A percentile compares a stretch with the other conserved stretches of the same genome.
Conservation (phyloP, 2,797 vertebrate species). For the Malacoraja senta region DNA sequence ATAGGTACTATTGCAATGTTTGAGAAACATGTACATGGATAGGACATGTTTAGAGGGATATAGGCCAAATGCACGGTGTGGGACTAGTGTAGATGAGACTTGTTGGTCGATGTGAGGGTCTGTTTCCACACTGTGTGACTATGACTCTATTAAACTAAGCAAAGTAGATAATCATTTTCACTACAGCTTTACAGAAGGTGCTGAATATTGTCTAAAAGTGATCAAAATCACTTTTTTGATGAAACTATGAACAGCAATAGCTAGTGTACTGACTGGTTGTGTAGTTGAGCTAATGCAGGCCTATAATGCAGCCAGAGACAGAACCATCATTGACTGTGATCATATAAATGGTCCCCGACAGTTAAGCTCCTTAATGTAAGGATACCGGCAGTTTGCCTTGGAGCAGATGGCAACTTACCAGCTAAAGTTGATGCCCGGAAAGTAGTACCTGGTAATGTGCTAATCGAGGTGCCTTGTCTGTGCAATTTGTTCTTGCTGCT, state of each 20-base stretch:
- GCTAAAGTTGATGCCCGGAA: neutral
- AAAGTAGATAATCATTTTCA: neutral
- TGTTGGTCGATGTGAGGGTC: too few species aligned
- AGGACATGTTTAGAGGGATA: too few species aligned
- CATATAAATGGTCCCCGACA: neutral
- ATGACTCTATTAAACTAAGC: neutral
- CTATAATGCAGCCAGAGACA: neutral
- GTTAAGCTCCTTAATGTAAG: neutral
- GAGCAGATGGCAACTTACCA: neutral
- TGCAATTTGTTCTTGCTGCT: neutral
- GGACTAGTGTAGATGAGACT: too few species aligned
- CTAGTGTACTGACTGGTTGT: neutral
- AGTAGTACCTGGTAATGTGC: neutral
- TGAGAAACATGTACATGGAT: too few species aligned
- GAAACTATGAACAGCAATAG: neutral
- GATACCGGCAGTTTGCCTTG: neutral
- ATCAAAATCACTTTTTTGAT: neutral
- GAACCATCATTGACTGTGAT: neutral
- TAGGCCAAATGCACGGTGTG: too few species aligned
- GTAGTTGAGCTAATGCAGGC: neutral
- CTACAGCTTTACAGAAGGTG: neutral
- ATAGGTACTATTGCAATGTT: too few species aligned
- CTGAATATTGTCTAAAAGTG: neutral
- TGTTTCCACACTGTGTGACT: too few species aligned
- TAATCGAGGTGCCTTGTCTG: too few species aligned